These are phyloP conservation scores for Sorex maritimensis DNA, from an alignment of 2,797 vertebrate species.

Conservation along the genomic window DNA sequence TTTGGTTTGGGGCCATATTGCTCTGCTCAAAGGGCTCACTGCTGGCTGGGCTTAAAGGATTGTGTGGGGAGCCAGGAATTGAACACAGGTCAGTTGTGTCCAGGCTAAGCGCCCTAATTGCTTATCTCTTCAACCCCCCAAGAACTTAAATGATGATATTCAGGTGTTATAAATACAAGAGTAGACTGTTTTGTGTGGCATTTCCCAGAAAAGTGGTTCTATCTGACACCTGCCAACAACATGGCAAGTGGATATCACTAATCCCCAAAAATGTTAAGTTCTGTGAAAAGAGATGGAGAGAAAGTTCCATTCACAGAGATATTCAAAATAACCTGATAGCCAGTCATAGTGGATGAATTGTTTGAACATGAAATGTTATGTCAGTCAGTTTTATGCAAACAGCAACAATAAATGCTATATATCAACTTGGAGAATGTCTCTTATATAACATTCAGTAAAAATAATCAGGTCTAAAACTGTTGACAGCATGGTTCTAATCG, in stretches of 20 bases:
- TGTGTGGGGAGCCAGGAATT: too few species aligned
- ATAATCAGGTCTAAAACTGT: conserved; percentile 32
- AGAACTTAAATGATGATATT: neutral
- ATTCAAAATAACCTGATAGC: conserved; percentile 40
- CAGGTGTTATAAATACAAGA: neutral
- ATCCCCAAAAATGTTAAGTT: neutral
- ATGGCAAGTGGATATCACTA: conserved; percentile 27
- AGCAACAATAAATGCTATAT: conserved; percentile 44
- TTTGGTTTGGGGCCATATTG: too few species aligned
- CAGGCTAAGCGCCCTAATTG: too few species aligned
- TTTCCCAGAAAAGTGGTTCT: neutral
- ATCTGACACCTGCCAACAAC: neutral
- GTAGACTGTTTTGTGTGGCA: neutral
- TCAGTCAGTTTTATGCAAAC: conserved; percentile 52
- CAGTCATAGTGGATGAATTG: neutral
- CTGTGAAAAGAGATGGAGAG: neutral
- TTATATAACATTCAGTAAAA: conserved; percentile 69
- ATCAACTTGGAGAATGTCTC: conserved; percentile 51
- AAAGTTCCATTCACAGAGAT: conserved; percentile 15
- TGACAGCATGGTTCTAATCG: conserved; percentile 56
- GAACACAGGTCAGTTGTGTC: too few species aligned
- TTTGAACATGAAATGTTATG: neutral
- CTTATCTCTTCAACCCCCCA: neutral
- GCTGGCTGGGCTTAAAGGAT: too few species aligned
- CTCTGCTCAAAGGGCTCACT: too few species aligned